These are phyloP conservation scores for Pardosa pseudoannulata DNA, from an alignment of 2,888 invertebrate species.

Conservation along the genomic window DNA sequence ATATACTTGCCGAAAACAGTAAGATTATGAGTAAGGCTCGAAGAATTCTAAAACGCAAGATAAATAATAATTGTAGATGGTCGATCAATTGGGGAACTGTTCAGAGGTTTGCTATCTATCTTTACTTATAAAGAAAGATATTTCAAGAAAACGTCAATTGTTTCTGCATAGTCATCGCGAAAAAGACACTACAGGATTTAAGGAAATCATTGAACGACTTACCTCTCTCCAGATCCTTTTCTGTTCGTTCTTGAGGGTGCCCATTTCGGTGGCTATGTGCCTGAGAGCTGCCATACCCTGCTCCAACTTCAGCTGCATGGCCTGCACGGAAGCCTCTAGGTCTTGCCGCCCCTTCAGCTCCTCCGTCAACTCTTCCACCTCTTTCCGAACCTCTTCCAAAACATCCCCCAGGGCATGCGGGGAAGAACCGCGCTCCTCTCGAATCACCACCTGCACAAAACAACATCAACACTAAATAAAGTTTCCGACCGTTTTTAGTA, in stretches of 20 bases:
- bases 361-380: conserved; percentile 13
- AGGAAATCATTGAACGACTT: not conserved
- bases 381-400: conserved; percentile 35
- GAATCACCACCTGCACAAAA: not conserved
- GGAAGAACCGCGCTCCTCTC: conserved; percentile 34
- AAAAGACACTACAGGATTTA: too few relatives aligned
- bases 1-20: too few relatives aligned
- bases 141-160: too few relatives aligned
- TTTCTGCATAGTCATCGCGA: too few relatives aligned
- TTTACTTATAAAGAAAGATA: too few relatives aligned
- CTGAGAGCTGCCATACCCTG: not conserved
- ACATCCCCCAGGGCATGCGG: conserved; percentile 27
- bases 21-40: too few relatives aligned
- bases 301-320: conserved; percentile 6
- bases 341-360: conserved; percentile 8
- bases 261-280: not conserved
- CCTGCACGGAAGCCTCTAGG: conserved; percentile 13
- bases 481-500: too few relatives aligned
- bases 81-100: too few relatives aligned
- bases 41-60: too few relatives aligned
- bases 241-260: conserved; percentile 28
- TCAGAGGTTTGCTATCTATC: too few relatives aligned
- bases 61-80: too few relatives aligned
- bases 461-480: too few relatives aligned
- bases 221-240: conserved; percentile 23